phyloP scores from a whole-genome alignment of 2,113 vertebrate genomes.

The Pterocles gutturalis region DNA sequence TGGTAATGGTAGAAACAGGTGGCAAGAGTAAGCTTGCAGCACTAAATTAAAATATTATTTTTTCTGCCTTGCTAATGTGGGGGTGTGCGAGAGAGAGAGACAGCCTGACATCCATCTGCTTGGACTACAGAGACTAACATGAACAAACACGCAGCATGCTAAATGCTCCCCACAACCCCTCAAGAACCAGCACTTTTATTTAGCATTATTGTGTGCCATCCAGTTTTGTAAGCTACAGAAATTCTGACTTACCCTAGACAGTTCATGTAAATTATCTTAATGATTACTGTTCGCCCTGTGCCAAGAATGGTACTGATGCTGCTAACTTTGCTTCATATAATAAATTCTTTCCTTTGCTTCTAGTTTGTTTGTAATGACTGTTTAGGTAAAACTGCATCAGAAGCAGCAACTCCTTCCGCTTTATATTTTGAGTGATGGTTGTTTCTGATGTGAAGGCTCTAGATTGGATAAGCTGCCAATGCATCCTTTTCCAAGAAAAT shows the following conservation, averaged over 20 bases:
- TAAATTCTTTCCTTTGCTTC: neutral
- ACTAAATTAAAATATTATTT: constrained; percentile 18
- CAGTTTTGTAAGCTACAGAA: neutral
- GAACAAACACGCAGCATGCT: constrained; percentile 27
- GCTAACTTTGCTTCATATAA: neutral
- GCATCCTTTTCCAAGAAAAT: neutral
- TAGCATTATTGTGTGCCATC: neutral
- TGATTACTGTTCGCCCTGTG: neutral
- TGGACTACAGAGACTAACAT: constrained; percentile 33
- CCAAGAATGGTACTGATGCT: neutral
- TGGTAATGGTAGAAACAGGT: constrained; percentile 34
- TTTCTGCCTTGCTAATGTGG: neutral
- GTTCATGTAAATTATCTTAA: constrained; percentile 24
- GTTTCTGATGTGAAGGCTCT: neutral
- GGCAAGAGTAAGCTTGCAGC: constrained; percentile 13
- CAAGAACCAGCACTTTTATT: constrained; percentile 22
- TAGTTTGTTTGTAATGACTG: neutral
- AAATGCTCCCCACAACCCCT: neutral
- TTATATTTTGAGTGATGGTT: neutral
- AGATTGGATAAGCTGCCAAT: neutral
- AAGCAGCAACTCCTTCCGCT: neutral
- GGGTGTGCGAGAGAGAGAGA: neutral
- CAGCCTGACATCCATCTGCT: constrained; percentile 55
- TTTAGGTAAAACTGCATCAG: neutral
- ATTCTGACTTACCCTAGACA: neutral